These are phyloP conservation scores for Holacanthella duospinosa DNA, from an alignment of 2,888 invertebrate species.

Conservation along the genomic window DNA sequence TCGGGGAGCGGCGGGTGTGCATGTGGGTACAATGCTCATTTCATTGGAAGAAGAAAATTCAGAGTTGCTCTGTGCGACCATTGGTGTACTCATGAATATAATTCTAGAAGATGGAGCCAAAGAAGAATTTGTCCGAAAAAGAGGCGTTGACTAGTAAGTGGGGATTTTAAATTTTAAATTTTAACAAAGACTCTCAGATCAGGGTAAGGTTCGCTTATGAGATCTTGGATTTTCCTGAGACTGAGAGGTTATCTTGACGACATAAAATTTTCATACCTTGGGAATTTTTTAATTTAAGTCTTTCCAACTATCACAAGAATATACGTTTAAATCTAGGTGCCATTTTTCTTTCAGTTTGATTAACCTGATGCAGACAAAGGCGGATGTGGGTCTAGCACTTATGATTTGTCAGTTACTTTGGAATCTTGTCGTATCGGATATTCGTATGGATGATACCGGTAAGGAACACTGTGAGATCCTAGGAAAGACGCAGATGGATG, in stretches of 20 bases:
- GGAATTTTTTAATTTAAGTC: not conserved
- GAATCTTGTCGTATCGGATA: constrained; percentile 28
- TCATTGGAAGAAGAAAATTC: constrained; percentile 27
- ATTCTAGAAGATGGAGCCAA: constrained; percentile 31
- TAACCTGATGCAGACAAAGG: constrained; percentile 18
- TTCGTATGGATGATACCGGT: not conserved
- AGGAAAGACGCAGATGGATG: not conserved
- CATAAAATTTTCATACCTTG: not conserved
- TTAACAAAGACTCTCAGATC: not conserved
- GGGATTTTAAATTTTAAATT: not conserved
- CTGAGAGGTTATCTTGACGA: too few species aligned
- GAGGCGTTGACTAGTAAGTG: constrained; percentile 26
- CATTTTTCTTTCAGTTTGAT: constrained; percentile 17
- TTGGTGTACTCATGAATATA: constrained; percentile 35
- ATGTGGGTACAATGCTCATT: constrained; percentile 24
- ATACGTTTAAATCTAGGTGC: not conserved
- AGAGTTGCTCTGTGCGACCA: constrained; percentile 31
- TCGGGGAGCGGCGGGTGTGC: constrained; percentile 18
- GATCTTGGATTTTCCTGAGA: not conserved
- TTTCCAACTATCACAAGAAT: not conserved
- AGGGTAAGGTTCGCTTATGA: not conserved
- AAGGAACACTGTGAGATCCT: not conserved
- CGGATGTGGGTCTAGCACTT: constrained; percentile 26
- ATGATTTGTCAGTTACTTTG: constrained; percentile 34
- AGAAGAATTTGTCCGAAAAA: constrained; percentile 22